Conservation (phyloP, 2,797 vertebrate species). For the Lindbergichthys nudifrons region DNA sequence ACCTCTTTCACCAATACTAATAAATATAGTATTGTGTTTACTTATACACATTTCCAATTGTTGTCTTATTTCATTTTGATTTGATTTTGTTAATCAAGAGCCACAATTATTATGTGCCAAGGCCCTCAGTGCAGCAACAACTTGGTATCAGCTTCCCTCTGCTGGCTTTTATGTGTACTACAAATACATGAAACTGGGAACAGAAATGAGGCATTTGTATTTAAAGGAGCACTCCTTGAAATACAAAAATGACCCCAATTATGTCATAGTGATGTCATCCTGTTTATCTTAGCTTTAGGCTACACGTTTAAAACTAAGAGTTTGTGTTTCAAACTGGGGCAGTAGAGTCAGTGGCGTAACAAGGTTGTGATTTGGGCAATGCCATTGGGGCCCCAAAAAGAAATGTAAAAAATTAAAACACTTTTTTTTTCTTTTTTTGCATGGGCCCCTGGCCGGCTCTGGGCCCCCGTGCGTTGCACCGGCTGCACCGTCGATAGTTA, state of each 20-base stretch:
- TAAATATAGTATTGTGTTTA: no score
- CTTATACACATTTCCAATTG: neutral
- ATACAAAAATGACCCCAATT: neutral
- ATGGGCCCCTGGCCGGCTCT: no score
- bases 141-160: constrained; percentile 47
- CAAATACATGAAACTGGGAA: neutral
- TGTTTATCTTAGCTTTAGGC: neutral
- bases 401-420: no score
- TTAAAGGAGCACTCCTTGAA: neutral
- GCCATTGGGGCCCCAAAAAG: no score
- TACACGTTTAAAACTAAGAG: neutral
- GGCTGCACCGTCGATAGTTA: no score
- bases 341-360: no score
- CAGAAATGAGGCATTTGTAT: neutral
- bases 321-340: neutral
- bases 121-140: neutral
- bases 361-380: no score
- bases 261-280: constrained; percentile 2
- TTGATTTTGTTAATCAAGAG: neutral
- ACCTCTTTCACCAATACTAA: no score
- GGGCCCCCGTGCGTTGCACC: no score
- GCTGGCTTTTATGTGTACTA: constrained; percentile 31
- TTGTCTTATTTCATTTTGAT: neutral
- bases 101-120: neutral
- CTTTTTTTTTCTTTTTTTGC: no score